These are phyloP conservation scores for Leptura quadrifasciata DNA, from an alignment of 2,888 invertebrate species.

Conservation along the genomic window DNA sequence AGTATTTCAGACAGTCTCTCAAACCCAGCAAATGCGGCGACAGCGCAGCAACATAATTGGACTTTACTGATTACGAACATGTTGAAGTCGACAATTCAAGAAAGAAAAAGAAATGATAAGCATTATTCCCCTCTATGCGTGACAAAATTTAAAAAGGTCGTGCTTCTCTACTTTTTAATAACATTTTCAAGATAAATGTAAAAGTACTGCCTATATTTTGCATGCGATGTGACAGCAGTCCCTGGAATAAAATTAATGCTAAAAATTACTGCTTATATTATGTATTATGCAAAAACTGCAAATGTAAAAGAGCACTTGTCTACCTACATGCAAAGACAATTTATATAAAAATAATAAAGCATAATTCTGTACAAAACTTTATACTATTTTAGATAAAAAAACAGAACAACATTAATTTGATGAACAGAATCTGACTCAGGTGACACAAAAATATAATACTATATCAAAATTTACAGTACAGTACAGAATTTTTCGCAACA, in stretches of 20 bases:
- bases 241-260: neutral
- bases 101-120: conserved; percentile 26
- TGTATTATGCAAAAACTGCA: neutral
- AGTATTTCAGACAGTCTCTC: neutral
- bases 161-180: conserved; percentile 7
- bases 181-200: conserved; percentile 19
- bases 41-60: neutral
- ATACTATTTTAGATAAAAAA: no score
- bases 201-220: conserved; percentile 7
- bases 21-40: neutral
- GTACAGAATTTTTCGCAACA: no score
- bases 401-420: no score
- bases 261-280: neutral
- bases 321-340: neutral
- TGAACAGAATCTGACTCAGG: no score
- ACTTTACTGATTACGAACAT: neutral
- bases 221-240: conserved; percentile 24
- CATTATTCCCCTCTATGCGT: conserved; percentile 13
- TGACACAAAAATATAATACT: no score
- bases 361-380: neutral
- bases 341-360: neutral
- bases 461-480: no score
- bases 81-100: conserved; percentile 15
- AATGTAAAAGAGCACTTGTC: neutral
- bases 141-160: conserved; percentile 16